Conservation (phyloP, 2,888 invertebrate species). For the Eretmocerus hayati region DNA sequence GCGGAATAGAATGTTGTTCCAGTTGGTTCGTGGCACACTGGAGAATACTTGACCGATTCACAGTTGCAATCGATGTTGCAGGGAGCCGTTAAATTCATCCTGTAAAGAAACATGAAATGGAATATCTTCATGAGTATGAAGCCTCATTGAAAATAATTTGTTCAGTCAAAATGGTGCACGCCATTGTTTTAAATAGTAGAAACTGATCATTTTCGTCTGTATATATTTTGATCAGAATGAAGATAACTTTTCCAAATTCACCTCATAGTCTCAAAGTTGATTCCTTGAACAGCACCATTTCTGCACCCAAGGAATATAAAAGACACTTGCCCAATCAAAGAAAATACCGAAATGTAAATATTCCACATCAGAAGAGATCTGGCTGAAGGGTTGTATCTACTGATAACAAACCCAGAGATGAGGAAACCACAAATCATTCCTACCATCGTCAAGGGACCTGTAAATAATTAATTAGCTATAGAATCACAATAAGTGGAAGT, state of each 20-base stretch:
- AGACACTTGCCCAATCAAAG: conserved; percentile 50
- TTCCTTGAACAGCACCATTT: conserved; percentile 41
- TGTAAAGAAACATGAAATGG: conserved; percentile 28
- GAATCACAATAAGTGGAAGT: too few relatives aligned
- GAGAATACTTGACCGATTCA: conserved; percentile 54
- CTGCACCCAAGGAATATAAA: conserved; percentile 55
- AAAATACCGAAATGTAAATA: conserved; percentile 53
- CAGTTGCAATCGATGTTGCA: conserved; percentile 60
- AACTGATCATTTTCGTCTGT: too few relatives aligned
- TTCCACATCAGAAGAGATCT: conserved; percentile 58
- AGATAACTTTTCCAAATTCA: conserved; percentile 27
- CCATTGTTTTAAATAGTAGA: too few relatives aligned
- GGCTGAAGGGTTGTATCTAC: conserved; percentile 55
- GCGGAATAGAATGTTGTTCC: conserved; percentile 63
- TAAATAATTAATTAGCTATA: too few relatives aligned
- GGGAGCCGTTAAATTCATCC: conserved; percentile 49
- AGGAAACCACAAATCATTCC: conserved; percentile 59
- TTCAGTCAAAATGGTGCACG: too few relatives aligned
- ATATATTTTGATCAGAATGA: neutral
- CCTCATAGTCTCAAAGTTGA: conserved; percentile 38
- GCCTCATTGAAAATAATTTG: too few relatives aligned
- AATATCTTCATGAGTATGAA: too few relatives aligned
- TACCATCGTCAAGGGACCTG: conserved; percentile 53
- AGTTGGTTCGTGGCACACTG: conserved; percentile 56
- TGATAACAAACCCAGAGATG: conserved; percentile 54